A percentile compares a stretch with the other conserved stretches of the same genome.
These are phyloP conservation scores for Varecia variegata DNA, from an alignment of 2,797 vertebrate genomes.

Conservation along the genomic window DNA sequence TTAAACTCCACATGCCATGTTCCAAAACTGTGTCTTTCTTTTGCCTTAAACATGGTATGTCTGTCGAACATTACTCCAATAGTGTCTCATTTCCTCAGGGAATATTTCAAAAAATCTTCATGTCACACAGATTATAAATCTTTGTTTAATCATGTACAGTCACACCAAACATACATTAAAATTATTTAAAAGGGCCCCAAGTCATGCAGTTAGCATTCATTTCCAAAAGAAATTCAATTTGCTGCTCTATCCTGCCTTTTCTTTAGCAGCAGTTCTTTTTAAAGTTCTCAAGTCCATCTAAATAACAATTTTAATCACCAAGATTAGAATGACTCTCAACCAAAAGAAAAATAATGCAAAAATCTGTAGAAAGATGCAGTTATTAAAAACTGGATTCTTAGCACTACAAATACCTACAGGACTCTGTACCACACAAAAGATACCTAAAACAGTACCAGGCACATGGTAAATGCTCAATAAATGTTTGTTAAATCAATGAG, in stretches of 20 bases:
- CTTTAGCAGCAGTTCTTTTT: conserved; percentile 55
- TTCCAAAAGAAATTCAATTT: conserved; percentile 44
- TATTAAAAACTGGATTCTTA: conserved; percentile 44
- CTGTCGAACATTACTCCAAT: background rate
- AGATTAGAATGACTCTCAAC: conserved; percentile 50
- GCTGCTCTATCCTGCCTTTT: background rate
- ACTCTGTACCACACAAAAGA: background rate
- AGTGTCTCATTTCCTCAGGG: background rate
- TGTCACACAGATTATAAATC: conserved; percentile 21
- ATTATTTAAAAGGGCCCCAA: conserved; percentile 43
- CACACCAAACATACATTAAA: conserved; percentile 31
- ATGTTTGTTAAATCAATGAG: background rate
- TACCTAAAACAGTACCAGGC: background rate
- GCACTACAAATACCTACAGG: background rate
- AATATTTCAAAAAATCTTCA: conserved; percentile 34
- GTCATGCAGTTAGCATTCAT: conserved; percentile 39
- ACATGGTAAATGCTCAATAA: background rate
- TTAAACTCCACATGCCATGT: background rate
- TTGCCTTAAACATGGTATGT: background rate
- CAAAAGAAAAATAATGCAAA: conserved; percentile 40
- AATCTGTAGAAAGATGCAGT: background rate
- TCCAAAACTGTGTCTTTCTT: background rate
- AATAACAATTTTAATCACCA: conserved; percentile 41
- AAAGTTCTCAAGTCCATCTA: conserved; percentile 39
- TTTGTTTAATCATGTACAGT: conserved; percentile 33